Evolutionary conservation across 2,888 invertebrate species (phyloP), one percentile per base, ranked within the genome.

Genomic region (Chironomus tentans): DNA sequence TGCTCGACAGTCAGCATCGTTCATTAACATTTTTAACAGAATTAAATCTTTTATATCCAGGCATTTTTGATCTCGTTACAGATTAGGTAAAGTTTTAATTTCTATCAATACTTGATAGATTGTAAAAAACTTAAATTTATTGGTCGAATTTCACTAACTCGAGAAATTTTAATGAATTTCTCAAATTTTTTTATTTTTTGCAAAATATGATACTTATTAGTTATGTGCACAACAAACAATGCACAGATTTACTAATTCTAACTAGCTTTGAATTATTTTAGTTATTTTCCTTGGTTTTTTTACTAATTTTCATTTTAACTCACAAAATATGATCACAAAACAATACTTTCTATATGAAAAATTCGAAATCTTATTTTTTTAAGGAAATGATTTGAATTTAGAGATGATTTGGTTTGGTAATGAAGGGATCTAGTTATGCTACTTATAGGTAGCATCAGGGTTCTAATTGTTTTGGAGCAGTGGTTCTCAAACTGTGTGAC

Each of bases 91-190:
- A 10, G 2, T 38, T 38, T 38, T 38, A 38, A 38, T 10, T n/a
- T 38, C 38, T 38, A 38, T 38, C 38, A 38, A 38, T 4, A 10
- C 38, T 10, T 38, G 38, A 38, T 13, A 68, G n/a, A 28, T 1
- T 28, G 15, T 47, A 13, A 24, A 56, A 56, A 47, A 56, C 22
- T 12, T 6, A 62, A 72, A 70, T 5, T 18, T 74, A 74, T 74
- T 74, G 74, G 74, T 74, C 74, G 74, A 62, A 74, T 74, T 74
- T 74, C 74, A 74, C 74, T 74, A 74, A 74, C 74, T 74, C 61
- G 61, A 24, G 13, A 38, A 18, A 7, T 7, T n/a, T 18, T n/a
- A 12, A 48, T 38, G 18, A 18, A 18, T 18, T 62, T 62, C 18
- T 62, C 22, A 18, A 65, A 18, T 3, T 13, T 13, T 5, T 24